phyloP scores from a whole-genome alignment of 2,888 invertebrate species.

The Lycocerus yunnanus region DNA sequence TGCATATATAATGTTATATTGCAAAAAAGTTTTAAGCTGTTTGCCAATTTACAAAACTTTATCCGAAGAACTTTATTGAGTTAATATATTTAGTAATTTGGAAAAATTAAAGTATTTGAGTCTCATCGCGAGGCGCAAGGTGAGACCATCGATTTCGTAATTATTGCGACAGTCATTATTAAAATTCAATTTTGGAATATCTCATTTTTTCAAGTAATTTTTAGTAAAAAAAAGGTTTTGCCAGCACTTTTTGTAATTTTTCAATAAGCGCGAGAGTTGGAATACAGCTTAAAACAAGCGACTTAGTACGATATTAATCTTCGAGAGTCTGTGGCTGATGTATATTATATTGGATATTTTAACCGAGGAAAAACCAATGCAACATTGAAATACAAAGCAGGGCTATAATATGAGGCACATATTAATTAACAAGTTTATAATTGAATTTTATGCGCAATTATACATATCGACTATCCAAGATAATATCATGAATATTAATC shows the following conservation, averaged over 20 bases:
- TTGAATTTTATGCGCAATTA: constrained; percentile 27
- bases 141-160: not conserved
- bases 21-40: constrained; percentile 52
- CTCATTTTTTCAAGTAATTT: not conserved
- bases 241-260: not conserved
- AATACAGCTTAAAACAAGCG: constrained; percentile 42
- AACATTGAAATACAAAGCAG: constrained; percentile 28
- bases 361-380: constrained; percentile 47
- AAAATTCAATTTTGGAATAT: not conserved
- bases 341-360: constrained; percentile 58
- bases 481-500: not conserved
- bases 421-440: constrained; percentile 31
- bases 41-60: constrained; percentile 31
- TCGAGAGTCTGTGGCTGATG: constrained; percentile 55
- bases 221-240: not conserved
- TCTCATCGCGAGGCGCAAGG: not conserved
- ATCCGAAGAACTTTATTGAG: not conserved
- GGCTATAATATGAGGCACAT: constrained; percentile 22
- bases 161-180: not conserved
- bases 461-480: constrained; percentile 4
- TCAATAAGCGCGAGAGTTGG: constrained; percentile 30
- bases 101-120: not conserved
- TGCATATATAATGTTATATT: constrained; percentile 58
- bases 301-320: constrained; percentile 55
- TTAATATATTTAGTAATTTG: not conserved